Evolutionary conservation across 2,113 vertebrate genomes (phyloP).

Genomic region (Lepus americanus): DNA sequence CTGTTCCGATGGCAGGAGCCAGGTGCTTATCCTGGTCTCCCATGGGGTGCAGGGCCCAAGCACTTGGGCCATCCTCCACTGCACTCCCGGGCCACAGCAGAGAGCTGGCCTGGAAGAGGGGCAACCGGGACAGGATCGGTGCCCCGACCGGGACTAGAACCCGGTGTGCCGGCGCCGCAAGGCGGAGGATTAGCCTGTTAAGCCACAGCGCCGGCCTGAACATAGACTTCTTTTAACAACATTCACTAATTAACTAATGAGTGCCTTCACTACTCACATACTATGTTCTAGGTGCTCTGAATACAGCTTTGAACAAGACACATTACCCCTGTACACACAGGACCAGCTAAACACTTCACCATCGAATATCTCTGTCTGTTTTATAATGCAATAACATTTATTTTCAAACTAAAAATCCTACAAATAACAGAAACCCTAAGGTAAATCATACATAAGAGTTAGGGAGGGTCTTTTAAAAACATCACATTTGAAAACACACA

Average conservation of each 20-base stretch:
- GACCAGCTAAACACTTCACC: background rate
- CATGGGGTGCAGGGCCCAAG: too few species aligned
- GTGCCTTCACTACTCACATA: background rate
- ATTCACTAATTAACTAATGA: background rate
- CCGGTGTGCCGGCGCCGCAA: too few species aligned
- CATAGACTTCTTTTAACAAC: background rate
- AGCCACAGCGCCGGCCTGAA: too few species aligned
- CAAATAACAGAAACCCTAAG: background rate
- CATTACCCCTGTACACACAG: background rate
- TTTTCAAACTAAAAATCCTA: background rate
- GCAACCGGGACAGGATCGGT: too few species aligned
- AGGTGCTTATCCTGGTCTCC: too few species aligned
- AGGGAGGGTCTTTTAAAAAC: background rate
- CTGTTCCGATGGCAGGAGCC: too few species aligned
- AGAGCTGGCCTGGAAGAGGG: too few species aligned
- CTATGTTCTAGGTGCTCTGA: background rate
- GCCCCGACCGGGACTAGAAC: too few species aligned
- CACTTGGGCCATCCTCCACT: too few species aligned
- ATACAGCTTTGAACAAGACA: background rate
- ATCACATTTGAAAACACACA: background rate
- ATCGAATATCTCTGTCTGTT: background rate
- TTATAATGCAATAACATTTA: background rate
- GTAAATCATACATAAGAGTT: background rate
- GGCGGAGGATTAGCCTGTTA: too few species aligned
- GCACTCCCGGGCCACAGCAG: too few species aligned